Conservation (phyloP, 2,797 vertebrate genomes). For the Cottoperca gobio region DNA sequence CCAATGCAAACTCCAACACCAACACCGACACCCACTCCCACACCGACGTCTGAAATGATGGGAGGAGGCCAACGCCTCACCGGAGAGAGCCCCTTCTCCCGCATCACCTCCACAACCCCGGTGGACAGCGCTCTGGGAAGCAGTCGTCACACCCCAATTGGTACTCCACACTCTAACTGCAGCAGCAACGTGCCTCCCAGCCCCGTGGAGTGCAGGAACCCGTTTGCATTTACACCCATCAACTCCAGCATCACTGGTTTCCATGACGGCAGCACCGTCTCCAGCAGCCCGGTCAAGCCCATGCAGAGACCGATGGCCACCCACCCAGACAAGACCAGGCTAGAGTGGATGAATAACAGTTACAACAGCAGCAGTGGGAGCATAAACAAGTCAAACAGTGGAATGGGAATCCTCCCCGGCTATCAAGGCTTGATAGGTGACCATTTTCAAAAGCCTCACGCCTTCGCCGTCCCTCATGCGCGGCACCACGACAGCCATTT, state of each 20-base stretch:
- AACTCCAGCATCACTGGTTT: slow-evolving; percentile 94
- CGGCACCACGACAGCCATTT: slow-evolving; percentile 92
- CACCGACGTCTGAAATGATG: slow-evolving; percentile 93
- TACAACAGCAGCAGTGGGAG: slow-evolving; percentile 85
- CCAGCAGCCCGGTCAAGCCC: slow-evolving; percentile 96
- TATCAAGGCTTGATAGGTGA: slow-evolving; percentile 96
- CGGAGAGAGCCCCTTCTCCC: slow-evolving; percentile 93
- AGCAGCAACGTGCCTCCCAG: slow-evolving; percentile 96
- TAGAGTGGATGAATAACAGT: slow-evolving; percentile 97
- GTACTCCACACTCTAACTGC: slow-evolving; percentile 97
- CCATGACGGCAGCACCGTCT: slow-evolving; percentile 92
- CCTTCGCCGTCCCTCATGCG: slow-evolving; percentile 94
- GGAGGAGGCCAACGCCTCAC: slow-evolving; percentile 88
- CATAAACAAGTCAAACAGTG: slow-evolving; percentile 83
- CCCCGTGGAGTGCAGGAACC: slow-evolving; percentile 98
- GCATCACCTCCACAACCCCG: slow-evolving; percentile 91
- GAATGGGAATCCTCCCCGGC: slow-evolving; percentile 90
- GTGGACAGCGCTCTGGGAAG: slow-evolving; percentile 95
- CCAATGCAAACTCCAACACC: slow-evolving; percentile 89
- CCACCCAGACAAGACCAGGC: slow-evolving; percentile 95
- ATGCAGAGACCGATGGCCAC: slow-evolving; percentile 99
- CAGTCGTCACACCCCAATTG: slow-evolving; percentile 93
- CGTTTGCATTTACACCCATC: slow-evolving; percentile 97
- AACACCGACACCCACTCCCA: slow-evolving; percentile 89
- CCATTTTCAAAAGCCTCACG: slow-evolving; percentile 97